These are phyloP conservation scores for Papilio dardanus DNA, from an alignment of 1,140 invertebrate species.

Conservation along the genomic window DNA sequence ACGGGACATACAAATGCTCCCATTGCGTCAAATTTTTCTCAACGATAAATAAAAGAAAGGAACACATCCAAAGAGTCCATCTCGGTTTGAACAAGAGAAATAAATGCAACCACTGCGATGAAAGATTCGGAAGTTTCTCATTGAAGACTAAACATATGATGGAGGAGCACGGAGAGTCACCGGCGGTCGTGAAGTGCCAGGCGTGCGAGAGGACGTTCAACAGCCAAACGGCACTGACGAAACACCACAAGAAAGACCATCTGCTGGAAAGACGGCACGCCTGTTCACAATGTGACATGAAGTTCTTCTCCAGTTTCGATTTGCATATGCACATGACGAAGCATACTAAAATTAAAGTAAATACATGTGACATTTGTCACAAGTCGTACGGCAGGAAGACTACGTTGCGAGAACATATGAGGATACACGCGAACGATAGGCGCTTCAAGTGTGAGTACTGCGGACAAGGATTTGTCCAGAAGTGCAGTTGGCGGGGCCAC, in stretches of 20 bases:
- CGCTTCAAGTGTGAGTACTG: slow-evolving; percentile 57
- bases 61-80: slow-evolving; percentile 58
- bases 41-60: slow-evolving; percentile 49
- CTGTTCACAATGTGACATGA: slow-evolving; percentile 85
- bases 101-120: slow-evolving; percentile 58
- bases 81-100: slow-evolving; percentile 53
- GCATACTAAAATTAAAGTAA: slow-evolving; percentile 89
- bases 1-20: slow-evolving; percentile 52
- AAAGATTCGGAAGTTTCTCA: slow-evolving; percentile 58
- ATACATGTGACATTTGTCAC: slow-evolving; percentile 89
- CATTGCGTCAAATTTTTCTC: slow-evolving; percentile 60
- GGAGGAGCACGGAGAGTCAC: slow-evolving; percentile 53
- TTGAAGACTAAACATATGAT: slow-evolving; percentile 66
- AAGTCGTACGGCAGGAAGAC: slow-evolving; percentile 91
- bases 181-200: slow-evolving; percentile 59
- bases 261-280: slow-evolving; percentile 58
- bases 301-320: slow-evolving; percentile 88
- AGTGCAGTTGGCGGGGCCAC: slow-evolving; percentile 69
- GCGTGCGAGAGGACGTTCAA: slow-evolving; percentile 61
- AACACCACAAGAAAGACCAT: slow-evolving; percentile 65
- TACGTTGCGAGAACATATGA: slow-evolving; percentile 88
- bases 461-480: slow-evolving; percentile 67
- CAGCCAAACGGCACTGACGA: slow-evolving; percentile 51
- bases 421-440: slow-evolving; percentile 61
- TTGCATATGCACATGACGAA: slow-evolving; percentile 87